Conservation (phyloP, 2,797 vertebrate species). For the Mastacembelus armatus region DNA sequence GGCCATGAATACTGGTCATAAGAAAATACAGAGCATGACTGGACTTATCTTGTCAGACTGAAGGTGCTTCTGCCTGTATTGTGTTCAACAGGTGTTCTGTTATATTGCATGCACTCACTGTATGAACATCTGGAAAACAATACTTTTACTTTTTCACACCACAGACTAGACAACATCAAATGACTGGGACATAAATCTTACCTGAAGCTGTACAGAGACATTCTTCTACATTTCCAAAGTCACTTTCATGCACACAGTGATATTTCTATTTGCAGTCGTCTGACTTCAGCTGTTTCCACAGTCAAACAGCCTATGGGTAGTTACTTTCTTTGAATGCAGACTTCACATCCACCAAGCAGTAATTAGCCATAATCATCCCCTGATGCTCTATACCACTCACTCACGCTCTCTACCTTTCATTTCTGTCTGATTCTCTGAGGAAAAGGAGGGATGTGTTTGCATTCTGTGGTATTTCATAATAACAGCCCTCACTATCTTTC, state of each 20-base stretch:
- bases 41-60: background rate
- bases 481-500: conserved; percentile 7
- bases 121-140: too few species aligned
- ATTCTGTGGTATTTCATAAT: conserved; percentile 46
- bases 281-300: conserved; percentile 54
- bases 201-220: conserved; percentile 6
- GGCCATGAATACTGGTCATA: too few species aligned
- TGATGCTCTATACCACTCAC: conserved; percentile 57
- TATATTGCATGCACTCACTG: too few species aligned
- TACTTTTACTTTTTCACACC: too few species aligned
- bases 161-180: background rate
- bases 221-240: conserved; percentile 59
- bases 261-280: conserved; percentile 60
- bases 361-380: conserved; percentile 75
- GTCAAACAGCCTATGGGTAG: conserved; percentile 53
- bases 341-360: conserved; percentile 62
- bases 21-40: too few species aligned
- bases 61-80: too few species aligned
- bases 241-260: conserved; percentile 29
- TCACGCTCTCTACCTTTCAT: conserved; percentile 60
- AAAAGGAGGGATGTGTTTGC: conserved; percentile 20
- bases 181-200: background rate
- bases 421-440: conserved; percentile 46
- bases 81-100: too few species aligned
- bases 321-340: conserved; percentile 73